phyloP scores from a whole-genome alignment of 2,888 invertebrate genomes.

The Meghimatium bilineatum region DNA sequence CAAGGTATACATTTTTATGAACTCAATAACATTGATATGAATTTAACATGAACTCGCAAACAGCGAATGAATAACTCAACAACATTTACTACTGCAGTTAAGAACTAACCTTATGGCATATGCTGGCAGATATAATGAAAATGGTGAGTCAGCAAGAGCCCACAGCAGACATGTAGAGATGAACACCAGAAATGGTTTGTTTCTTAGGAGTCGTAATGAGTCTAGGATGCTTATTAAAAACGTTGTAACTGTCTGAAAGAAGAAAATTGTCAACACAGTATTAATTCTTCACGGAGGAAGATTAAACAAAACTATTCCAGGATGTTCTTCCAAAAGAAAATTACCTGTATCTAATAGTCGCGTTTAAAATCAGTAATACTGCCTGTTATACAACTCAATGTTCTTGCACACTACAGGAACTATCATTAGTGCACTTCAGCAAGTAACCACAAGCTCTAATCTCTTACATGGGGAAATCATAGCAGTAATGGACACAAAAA shows the following conservation, averaged over 20 bases:
- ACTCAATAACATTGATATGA: not conserved
- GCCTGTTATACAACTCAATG: too few species aligned
- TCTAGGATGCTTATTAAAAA: slow-evolving; percentile 39
- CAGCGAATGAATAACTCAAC: not conserved
- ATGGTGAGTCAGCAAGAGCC: slow-evolving; percentile 48
- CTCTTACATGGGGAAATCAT: too few species aligned
- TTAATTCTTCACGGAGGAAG: not conserved
- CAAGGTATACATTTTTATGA: not conserved
- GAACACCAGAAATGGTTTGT: slow-evolving; percentile 42
- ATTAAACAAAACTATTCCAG: not conserved
- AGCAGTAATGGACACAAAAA: too few species aligned
- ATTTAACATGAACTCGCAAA: too few species aligned
- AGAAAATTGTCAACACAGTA: not conserved
- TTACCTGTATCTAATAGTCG: too few species aligned
- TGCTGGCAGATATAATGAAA: slow-evolving; percentile 37
- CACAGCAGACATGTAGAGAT: slow-evolving; percentile 34
- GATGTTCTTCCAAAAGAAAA: not conserved
- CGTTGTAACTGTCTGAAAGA: slow-evolving; percentile 28
- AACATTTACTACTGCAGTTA: not conserved
- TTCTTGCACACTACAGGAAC: too few species aligned
- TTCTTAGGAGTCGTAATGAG: slow-evolving; percentile 31
- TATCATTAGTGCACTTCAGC: too few species aligned
- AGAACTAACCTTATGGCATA: slow-evolving; percentile 33
- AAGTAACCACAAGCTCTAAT: too few species aligned
- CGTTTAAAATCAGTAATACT: too few species aligned